phyloP scores from a whole-genome alignment of 2,113 vertebrate genomes.

The Turnix velox region DNA sequence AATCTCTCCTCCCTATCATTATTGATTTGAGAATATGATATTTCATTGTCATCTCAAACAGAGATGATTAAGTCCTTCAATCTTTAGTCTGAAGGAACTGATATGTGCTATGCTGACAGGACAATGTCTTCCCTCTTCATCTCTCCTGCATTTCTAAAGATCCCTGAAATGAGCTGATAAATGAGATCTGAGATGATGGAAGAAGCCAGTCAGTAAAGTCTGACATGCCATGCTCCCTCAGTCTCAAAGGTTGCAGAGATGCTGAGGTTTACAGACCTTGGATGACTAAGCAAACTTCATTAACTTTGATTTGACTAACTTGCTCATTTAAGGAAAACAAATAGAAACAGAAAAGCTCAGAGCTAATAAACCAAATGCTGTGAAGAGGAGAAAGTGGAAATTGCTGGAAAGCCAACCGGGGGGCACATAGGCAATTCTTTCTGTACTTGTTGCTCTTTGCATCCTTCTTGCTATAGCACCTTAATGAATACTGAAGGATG shows the following conservation, averaged over 20 bases:
- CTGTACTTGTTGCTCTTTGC: not conserved
- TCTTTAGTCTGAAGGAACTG: conserved; percentile 2
- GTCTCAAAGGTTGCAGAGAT: conserved; percentile 3
- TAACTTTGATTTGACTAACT: conserved; percentile 54
- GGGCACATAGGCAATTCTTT: not conserved
- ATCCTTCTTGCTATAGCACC: not conserved
- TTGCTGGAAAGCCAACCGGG: not conserved
- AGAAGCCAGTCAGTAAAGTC: conserved; percentile 19
- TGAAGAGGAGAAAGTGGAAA: not conserved
- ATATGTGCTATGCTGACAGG: conserved; percentile 34
- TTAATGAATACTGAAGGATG: not conserved
- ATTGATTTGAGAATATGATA: not conserved
- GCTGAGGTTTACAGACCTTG: conserved; percentile 45
- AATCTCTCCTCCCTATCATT: not conserved
- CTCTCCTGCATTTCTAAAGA: not conserved
- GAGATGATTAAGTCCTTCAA: conserved; percentile 8
- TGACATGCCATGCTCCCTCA: not conserved
- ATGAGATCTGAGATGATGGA: conserved; percentile 14
- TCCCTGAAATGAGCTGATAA: conserved; percentile 33
- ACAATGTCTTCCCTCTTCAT: conserved; percentile 42
- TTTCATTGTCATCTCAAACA: conserved; percentile 32
- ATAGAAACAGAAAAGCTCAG: conserved; percentile 7
- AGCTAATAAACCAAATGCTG: conserved; percentile 8
- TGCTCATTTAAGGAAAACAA: conserved; percentile 45
- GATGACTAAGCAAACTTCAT: conserved; percentile 52